Evolutionary conservation across 2,113 vertebrate species (phyloP).

Genomic region (Microcebus jonahi): DNA sequence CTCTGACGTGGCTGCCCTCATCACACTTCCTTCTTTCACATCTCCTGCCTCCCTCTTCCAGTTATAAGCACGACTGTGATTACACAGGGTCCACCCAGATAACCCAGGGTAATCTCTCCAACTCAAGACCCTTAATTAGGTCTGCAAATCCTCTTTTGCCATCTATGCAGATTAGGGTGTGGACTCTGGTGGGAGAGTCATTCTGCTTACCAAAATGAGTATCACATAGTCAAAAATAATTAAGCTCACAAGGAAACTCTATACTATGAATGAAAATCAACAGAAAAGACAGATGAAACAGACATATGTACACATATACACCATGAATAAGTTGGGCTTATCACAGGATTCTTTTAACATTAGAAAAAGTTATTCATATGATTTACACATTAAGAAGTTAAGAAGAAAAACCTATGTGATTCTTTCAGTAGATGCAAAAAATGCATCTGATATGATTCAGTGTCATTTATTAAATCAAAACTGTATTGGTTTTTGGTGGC

Average conservation of each 20-base stretch:
- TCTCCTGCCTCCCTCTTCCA: background rate
- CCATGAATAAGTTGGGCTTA: background rate
- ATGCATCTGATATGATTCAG: background rate
- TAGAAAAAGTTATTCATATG: background rate
- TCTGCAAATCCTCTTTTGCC: background rate
- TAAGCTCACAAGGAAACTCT: background rate
- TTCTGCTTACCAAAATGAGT: background rate
- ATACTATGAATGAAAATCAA: background rate
- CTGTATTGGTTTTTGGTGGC: background rate
- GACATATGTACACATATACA: background rate
- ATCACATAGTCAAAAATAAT: background rate
- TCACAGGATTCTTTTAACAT: background rate
- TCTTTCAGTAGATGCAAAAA: background rate
- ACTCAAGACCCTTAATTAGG: background rate
- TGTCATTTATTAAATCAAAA: background rate
- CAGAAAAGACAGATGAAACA: background rate
- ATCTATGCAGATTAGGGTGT: background rate
- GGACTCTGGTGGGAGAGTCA: background rate
- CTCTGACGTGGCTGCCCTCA: background rate
- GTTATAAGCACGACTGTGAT: too few species aligned
- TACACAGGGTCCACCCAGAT: background rate
- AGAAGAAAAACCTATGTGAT: background rate
- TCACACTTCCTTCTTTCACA: background rate
- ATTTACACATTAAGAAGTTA: background rate
- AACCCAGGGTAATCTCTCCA: background rate